phyloP scores from a whole-genome alignment of 2,113 vertebrate species.

The Drymodes brunneopygia region DNA sequence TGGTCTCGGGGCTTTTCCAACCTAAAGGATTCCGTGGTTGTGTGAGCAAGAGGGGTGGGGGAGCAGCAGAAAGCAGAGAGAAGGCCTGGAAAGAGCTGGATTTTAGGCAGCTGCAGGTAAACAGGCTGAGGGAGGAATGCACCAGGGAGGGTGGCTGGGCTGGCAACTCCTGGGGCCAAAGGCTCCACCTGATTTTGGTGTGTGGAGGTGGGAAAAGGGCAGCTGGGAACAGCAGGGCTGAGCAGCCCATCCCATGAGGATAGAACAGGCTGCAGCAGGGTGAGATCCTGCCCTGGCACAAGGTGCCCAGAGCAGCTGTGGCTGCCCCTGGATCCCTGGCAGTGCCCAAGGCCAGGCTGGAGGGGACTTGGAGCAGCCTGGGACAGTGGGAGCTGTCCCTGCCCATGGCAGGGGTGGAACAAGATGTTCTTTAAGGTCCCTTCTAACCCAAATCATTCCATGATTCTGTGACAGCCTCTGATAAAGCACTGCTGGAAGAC shows the following conservation, averaged over 20 bases:
- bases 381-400: background rate
- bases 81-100: fast-evolving
- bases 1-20: background rate
- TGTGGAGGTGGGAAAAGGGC: background rate
- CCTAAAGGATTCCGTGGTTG: background rate
- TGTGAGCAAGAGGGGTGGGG: too few species aligned
- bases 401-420: background rate
- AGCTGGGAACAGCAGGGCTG: background rate
- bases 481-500: background rate
- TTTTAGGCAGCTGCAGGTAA: background rate
- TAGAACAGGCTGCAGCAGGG: background rate
- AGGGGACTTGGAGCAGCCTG: fast-evolving
- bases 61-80: background rate
- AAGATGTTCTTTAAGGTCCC: background rate
- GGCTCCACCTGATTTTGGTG: background rate
- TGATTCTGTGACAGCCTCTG: background rate
- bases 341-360: background rate
- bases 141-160: fast-evolving
- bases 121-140: background rate
- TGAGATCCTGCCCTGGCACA: background rate
- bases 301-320: background rate
- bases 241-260: fast-evolving
- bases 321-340: background rate
- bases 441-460: background rate
- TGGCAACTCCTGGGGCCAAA: background rate